Base-by-base conservation (phyloP, 2,113 vertebrate genomes). In the Romanogobio albipinnatus region DNA sequence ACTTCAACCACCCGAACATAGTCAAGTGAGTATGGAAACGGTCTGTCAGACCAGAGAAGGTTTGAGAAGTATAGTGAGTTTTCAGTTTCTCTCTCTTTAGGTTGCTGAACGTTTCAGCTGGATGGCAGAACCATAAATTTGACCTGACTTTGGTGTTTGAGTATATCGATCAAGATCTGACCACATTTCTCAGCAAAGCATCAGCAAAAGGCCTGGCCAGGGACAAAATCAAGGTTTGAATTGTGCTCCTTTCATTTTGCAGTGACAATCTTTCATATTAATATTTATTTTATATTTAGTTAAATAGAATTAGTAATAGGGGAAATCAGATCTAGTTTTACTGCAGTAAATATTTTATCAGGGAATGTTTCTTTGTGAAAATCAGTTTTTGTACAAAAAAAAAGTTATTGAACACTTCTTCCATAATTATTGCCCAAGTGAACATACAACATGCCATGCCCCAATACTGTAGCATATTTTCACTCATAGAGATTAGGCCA, bases 151-250 rank as follows among this genome's bases (percentile, higher is more conserved):
- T 96, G 85, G 94, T 95, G 84, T 86, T 95, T 88, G 95, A 96
- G 64, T 95, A 93, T 87, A 91, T 96, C 2, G 95, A 96, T 86
- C 95, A 95, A 87, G 95, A 96, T 83, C 88, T 96, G 87, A 91
- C 91, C 59, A 87, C 92, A 2, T 95, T 90, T 87, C 90, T 96
- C 43, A 90, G 91, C 0, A 92, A 87, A 73, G 93, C 58, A 24
- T 90, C 92, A 29, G 64, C 89, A 8, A 80, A 90, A 62, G 93
- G 93, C 71, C 89, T 95, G 64, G 86, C 89, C 77, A 59, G 14
- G 4, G 89, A 92, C 47, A 84, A 82, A 26, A 91, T 94, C 10
- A 93, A 93, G 93, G 95, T 95, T 73, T 71, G n/a, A 47, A 19
- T 2, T n/a, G 19, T 17, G 11, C 43, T 5, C 9, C 4, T 13